phyloP scores from a whole-genome alignment of 1,140 invertebrate genomes.

The Zaprionus vittiger region DNA sequence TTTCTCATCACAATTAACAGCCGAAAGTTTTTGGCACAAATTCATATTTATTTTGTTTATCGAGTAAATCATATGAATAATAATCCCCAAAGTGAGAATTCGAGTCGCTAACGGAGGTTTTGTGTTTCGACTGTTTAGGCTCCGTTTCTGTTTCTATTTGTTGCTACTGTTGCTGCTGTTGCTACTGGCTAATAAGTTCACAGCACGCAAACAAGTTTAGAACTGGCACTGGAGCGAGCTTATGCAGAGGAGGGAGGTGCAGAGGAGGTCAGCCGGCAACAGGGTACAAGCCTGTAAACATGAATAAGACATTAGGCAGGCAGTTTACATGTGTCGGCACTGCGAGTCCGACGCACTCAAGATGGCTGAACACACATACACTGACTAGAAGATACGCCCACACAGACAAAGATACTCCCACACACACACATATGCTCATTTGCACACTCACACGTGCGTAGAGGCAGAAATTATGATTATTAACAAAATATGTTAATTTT shows the following conservation, averaged over 20 bases:
- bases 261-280: constrained; percentile 8
- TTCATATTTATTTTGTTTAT: neutral
- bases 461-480: constrained; percentile 73
- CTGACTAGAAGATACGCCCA: neutral
- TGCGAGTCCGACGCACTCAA: constrained; percentile 11
- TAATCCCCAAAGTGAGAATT: neutral
- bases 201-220: constrained; percentile 73
- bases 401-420: neutral
- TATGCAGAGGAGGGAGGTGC: constrained; percentile 2
- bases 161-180: neutral
- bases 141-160: neutral
- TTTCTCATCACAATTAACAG: too few species aligned
- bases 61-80: neutral
- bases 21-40: too few species aligned
- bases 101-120: neutral
- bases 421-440: constrained; percentile 1
- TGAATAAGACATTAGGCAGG: constrained; percentile 80
- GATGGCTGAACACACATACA: constrained; percentile 24
- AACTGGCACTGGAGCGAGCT: constrained; percentile 10
- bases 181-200: constrained; percentile 63
- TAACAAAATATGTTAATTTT: constrained; percentile 81
- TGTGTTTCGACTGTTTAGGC: constrained; percentile 32
- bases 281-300: constrained; percentile 69
- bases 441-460: constrained; percentile 7
- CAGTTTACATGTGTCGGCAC: constrained; percentile 72